Conservation (phyloP, 2,113 vertebrate species). For the Aptenodytes forsteri region DNA sequence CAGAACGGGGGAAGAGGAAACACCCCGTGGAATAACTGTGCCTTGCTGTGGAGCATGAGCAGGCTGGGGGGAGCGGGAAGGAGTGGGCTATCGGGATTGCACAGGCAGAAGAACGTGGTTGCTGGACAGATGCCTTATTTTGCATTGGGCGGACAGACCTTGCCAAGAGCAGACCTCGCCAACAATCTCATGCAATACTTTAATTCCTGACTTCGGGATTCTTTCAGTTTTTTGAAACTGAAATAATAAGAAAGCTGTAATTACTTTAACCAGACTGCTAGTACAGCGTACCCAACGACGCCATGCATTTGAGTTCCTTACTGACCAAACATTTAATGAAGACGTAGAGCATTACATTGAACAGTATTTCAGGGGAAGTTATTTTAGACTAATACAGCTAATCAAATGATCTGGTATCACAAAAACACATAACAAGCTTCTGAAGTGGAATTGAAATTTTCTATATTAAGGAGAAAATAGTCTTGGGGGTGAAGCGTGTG, state of each 20-base stretch:
- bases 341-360: background rate
- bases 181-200: background rate
- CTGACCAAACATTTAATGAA: background rate
- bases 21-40: background rate
- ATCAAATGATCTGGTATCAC: background rate
- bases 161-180: background rate
- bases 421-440: background rate
- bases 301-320: background rate
- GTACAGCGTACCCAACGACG: background rate
- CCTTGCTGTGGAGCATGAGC: background rate
- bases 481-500: background rate
- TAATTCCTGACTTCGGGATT: background rate
- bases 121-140: background rate
- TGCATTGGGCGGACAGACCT: background rate
- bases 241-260: background rate
- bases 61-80: background rate
- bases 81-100: background rate
- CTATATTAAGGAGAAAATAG: background rate
- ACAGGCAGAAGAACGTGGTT: background rate
- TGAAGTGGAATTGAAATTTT: background rate
- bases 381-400: background rate
- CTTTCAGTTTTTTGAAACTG: background rate
- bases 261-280: background rate
- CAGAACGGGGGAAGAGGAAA: background rate
- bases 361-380: background rate